These are phyloP conservation scores for Anticlea derivata DNA, from an alignment of 2,888 invertebrate species.

Conservation along the genomic window DNA sequence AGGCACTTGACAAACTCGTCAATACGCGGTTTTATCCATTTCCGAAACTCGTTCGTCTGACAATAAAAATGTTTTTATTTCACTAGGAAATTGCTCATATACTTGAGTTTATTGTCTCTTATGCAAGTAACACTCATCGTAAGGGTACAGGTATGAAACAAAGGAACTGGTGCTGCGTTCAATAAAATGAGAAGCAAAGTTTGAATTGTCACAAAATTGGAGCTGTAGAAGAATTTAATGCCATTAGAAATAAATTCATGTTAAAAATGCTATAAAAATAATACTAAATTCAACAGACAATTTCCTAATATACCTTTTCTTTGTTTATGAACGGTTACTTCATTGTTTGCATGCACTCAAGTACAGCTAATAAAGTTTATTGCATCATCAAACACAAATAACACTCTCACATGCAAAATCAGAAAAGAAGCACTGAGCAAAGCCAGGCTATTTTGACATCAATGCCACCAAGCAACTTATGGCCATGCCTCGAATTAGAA, in stretches of 20 bases:
- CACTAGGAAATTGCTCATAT: constrained; percentile 36
- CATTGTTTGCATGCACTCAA: constrained; percentile 7
- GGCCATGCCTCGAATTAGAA: too few species aligned
- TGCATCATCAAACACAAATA: constrained; percentile 3
- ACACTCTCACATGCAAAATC: background rate
- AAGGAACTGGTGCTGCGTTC: too few species aligned
- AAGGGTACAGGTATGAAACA: background rate
- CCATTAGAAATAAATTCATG: too few species aligned
- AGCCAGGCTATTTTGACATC: too few species aligned
- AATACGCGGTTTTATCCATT: constrained; percentile 32
- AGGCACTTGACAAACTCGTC: constrained; percentile 10
- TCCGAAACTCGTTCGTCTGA: constrained; percentile 35
- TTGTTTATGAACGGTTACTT: background rate
- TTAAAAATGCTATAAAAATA: too few species aligned
- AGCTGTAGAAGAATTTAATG: too few species aligned
- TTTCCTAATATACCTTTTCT: too few species aligned
- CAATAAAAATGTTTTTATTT: constrained; percentile 37
- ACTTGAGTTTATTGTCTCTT: constrained; percentile 36
- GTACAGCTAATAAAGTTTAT: constrained; percentile 10
- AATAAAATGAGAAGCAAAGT: too few species aligned
- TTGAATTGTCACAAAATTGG: too few species aligned
- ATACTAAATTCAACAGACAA: too few species aligned
- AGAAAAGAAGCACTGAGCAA: too few species aligned
- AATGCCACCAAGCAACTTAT: too few species aligned
- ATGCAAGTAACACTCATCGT: constrained; percentile 17